A percentile compares a stretch with the other conserved stretches of the same genome.
phyloP scores from a whole-genome alignment of 2,888 invertebrate species.

The Oxyteleia sp. region DNA sequence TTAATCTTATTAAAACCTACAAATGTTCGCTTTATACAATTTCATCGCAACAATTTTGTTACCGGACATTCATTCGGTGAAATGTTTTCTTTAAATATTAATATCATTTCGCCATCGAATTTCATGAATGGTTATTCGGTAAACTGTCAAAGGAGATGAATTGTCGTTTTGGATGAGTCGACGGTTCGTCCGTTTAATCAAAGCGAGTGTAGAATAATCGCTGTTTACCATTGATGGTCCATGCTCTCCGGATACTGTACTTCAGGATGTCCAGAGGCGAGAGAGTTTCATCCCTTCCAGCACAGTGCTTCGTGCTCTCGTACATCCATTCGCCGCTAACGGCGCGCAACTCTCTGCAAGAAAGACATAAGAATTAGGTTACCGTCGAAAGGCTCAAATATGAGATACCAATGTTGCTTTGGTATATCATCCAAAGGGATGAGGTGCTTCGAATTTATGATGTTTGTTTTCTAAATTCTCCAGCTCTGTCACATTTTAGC shows the following conservation, averaged over 20 bases:
- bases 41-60: no score
- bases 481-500: no score
- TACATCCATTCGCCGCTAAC: slow-evolving; percentile 92
- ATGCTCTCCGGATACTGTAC: slow-evolving; percentile 91
- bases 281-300: slow-evolving; percentile 88
- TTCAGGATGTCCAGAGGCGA: slow-evolving; percentile 91
- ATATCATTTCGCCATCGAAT: neutral
- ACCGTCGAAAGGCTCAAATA: slow-evolving; percentile 71
- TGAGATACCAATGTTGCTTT: slow-evolving; percentile 46
- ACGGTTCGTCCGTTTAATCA: slow-evolving; percentile 23
- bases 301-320: slow-evolving; percentile 89
- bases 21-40: no score
- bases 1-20: no score
- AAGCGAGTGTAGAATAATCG: slow-evolving; percentile 9
- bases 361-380: slow-evolving; percentile 67
- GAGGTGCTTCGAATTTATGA: neutral
- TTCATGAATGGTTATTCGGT: neutral
- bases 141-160: slow-evolving; percentile 1
- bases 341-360: slow-evolving; percentile 91
- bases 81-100: no score
- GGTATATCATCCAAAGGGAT: slow-evolving; percentile 35
- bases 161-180: slow-evolving; percentile 3
- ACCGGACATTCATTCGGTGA: no score
- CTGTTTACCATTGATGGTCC: slow-evolving; percentile 91
- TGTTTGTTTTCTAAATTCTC: no score